phyloP scores from a whole-genome alignment of 2,888 invertebrate genomes.

The Spodoptera picta region DNA sequence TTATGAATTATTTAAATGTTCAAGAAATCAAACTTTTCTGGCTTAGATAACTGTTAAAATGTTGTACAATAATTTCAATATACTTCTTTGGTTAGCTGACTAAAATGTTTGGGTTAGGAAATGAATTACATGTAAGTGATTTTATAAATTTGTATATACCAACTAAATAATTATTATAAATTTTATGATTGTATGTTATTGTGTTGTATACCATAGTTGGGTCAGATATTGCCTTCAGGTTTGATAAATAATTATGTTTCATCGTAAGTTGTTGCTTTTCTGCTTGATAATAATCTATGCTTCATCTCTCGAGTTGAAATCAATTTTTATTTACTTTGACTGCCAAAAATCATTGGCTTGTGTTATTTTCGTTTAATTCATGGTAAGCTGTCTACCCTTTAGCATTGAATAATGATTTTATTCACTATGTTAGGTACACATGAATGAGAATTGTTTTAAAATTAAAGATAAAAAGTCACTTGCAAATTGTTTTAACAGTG shows the following conservation, averaged over 20 bases:
- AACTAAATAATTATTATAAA: conserved; percentile 48
- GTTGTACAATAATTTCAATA: conserved; percentile 15
- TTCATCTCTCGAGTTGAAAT: conserved; percentile 17
- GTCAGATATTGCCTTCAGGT: conserved; percentile 26
- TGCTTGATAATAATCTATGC: conserved; percentile 33
- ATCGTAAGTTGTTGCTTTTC: conserved; percentile 46
- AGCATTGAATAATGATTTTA: conserved; percentile 27
- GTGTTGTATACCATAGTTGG: conserved; percentile 50
- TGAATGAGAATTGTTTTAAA: conserved; percentile 29
- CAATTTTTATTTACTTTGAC: conserved; percentile 18
- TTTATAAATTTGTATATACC: conserved; percentile 84
- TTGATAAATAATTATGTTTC: conserved; percentile 22
- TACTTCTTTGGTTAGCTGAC: conserved; percentile 19
- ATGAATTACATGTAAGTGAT: conserved; percentile 71
- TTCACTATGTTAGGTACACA: conserved; percentile 38
- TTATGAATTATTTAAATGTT: too few relatives aligned
- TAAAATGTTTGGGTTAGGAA: conserved; percentile 30
- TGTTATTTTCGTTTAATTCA: conserved; percentile 44
- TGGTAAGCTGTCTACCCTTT: conserved; percentile 32
- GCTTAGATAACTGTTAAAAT: conserved; percentile 1
- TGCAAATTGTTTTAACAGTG: conserved; percentile 53
- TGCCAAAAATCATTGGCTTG: conserved; percentile 21
- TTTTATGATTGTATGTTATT: conserved; percentile 55
- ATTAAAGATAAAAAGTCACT: conserved; percentile 42
- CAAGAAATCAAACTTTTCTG: conserved; percentile 1